Conservation (phyloP, 1,140 invertebrate species). For the Drosophila ficusphila region DNA sequence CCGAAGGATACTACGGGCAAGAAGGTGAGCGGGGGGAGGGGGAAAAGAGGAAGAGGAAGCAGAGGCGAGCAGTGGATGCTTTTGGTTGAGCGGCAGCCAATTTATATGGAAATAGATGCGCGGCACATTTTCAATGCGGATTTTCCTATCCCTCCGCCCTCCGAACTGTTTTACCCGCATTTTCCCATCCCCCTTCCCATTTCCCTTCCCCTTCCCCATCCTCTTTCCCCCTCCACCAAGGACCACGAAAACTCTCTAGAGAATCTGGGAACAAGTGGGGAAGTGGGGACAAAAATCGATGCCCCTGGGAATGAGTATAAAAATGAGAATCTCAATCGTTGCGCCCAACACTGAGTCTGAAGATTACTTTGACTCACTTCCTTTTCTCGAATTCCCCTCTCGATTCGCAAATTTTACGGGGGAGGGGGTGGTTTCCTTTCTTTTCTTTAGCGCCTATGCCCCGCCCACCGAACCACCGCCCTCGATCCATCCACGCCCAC, state of each 20-base stretch:
- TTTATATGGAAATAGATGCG: conserved; percentile 81
- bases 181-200: neutral
- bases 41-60: neutral
- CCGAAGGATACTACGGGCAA: neutral
- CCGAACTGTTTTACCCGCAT: neutral
- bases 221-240: neutral
- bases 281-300: conserved; percentile 35
- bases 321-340: conserved; percentile 41
- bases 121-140: conserved; percentile 75
- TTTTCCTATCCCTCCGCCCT: conserved; percentile 25
- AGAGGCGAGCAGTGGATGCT: conserved; percentile 20
- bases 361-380: conserved; percentile 51
- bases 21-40: neutral
- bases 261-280: neutral
- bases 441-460: conserved; percentile 18
- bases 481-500: neutral
- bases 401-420: conserved; percentile 12
- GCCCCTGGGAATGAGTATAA: conserved; percentile 18
- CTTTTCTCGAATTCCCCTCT: neutral
- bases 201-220: neutral
- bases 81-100: conserved; percentile 64
- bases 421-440: conserved; percentile 25
- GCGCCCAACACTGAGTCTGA: conserved; percentile 20
- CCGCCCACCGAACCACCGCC: neutral
- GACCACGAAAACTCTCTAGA: neutral